Evolutionary conservation across 2,888 invertebrate genomes (phyloP).

Genomic region (Plebejus anna): DNA sequence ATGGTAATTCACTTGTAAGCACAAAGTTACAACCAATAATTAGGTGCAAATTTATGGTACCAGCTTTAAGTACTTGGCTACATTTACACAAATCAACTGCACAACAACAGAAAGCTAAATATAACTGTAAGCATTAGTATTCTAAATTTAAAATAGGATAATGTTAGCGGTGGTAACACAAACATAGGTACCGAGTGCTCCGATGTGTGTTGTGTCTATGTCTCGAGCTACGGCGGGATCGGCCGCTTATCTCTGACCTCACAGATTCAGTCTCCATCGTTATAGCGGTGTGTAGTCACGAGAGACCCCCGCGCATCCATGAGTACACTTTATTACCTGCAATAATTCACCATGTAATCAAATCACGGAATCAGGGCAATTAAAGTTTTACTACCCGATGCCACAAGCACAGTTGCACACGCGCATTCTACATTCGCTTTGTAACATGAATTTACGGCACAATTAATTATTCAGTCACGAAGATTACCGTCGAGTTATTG

Average conservation of each 20-base stretch:
- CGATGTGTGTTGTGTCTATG: conserved; percentile 82
- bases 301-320: conserved; percentile 53
- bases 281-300: conserved; percentile 43
- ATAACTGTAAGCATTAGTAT: background rate
- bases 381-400: conserved; percentile 55
- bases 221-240: conserved; percentile 85
- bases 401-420: conserved; percentile 40
- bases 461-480: conserved; percentile 34
- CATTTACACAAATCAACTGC: background rate
- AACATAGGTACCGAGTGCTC: conserved; percentile 80
- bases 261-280: conserved; percentile 96
- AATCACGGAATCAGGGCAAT: conserved; percentile 60
- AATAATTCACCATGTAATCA: conserved; percentile 57
- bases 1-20: background rate
- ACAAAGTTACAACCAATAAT: background rate
- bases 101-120: background rate
- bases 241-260: conserved; percentile 93
- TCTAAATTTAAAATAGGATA: background rate
- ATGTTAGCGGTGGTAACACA: conserved; percentile 27
- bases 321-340: conserved; percentile 53
- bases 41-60: background rate
- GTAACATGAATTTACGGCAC: background rate
- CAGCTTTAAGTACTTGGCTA: background rate
- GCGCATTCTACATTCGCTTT: conserved; percentile 40
- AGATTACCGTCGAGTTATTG: conserved; percentile 59